Conservation (phyloP, 1,140 invertebrate genomes). For the Drosophila sturtevanti region DNA sequence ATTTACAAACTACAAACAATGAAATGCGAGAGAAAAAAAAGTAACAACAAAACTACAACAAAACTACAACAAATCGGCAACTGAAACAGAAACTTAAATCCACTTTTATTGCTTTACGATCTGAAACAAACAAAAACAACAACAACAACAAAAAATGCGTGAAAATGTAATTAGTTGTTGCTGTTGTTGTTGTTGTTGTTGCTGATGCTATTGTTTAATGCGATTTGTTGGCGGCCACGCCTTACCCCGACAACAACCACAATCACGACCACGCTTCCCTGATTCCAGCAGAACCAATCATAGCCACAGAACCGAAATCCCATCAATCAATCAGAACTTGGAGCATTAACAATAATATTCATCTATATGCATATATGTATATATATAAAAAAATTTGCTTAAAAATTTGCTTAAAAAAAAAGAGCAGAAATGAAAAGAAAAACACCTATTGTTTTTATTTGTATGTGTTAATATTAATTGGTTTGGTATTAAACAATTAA, state of each 20-base stretch:
- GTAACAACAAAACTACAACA: slow-evolving; percentile 20
- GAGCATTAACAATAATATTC: slow-evolving; percentile 13
- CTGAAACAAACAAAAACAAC: background rate
- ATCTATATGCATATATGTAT: background rate
- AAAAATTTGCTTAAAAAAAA: slow-evolving; percentile 1
- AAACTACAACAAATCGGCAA: slow-evolving; percentile 25
- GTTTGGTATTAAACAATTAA: background rate
- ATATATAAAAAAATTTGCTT: no score
- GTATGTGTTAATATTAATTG: background rate
- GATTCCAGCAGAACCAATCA: background rate
- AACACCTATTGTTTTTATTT: slow-evolving; percentile 3
- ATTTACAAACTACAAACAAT: slow-evolving; percentile 8
- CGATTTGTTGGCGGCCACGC: slow-evolving; percentile 30
- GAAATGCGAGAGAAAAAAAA: no score
- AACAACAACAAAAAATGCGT: slow-evolving; percentile 38
- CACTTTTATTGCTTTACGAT: slow-evolving; percentile 4
- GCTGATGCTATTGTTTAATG: slow-evolving; percentile 32
- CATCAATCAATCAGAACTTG: slow-evolving; percentile 53
- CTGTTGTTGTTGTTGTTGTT: slow-evolving; percentile 8
- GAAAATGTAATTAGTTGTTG: slow-evolving; percentile 44
- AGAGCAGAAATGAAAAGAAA: no score
- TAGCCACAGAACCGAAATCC: background rate
- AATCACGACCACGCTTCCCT: background rate
- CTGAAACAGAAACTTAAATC: slow-evolving; percentile 4
- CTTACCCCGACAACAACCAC: slow-evolving; percentile 12